These are phyloP conservation scores for Augochlora pura DNA, from an alignment of 1,140 invertebrate genomes.

Conservation along the genomic window DNA sequence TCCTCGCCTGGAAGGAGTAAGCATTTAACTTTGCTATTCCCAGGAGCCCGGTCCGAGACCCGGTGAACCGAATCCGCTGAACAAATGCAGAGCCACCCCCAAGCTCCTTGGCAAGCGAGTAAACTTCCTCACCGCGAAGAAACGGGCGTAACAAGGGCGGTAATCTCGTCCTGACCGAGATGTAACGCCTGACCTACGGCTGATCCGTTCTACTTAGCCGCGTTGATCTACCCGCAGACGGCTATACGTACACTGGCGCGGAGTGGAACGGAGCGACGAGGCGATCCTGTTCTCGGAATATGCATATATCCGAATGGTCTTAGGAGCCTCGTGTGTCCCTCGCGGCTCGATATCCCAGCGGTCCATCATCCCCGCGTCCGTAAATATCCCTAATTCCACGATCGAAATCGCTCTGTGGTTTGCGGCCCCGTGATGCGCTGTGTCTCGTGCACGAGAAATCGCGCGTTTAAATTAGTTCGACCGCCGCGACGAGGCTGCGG, in stretches of 20 bases:
- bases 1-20: neutral
- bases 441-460: no score
- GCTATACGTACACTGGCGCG: neutral
- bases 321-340: neutral
- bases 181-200: neutral
- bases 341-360: neutral
- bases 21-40: neutral
- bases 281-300: neutral
- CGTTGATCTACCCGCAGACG: neutral
- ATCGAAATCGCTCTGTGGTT: no score
- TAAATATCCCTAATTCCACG: constrained; percentile 17
- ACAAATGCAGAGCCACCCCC: no score
- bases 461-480: no score
- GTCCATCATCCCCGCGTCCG: neutral
- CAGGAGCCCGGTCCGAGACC: no score
- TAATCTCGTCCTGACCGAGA: neutral
- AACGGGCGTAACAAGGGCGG: neutral
- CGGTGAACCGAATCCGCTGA: no score
- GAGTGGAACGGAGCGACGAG: no score
- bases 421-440: neutral
- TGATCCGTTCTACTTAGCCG: neutral
- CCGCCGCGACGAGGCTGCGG: no score
- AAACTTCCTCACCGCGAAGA: neutral
- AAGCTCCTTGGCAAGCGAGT: no score
- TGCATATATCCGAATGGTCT: neutral